Base-by-base conservation (phyloP, 2,113 vertebrate genomes). In the Philantomba maxwellii region DNA sequence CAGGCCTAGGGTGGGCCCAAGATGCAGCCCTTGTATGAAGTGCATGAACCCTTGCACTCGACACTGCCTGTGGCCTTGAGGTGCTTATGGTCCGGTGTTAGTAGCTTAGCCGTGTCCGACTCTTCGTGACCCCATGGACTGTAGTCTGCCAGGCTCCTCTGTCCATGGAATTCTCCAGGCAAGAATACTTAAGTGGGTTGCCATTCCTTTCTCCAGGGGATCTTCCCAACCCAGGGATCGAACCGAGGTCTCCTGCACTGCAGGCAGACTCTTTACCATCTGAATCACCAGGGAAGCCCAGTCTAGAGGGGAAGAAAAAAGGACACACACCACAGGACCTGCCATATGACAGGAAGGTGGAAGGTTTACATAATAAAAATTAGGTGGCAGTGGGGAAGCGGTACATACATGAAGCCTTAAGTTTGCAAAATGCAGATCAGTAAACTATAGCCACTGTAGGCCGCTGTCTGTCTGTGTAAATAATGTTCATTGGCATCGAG, bases 381-480 rank as follows among this genome's bases (percentile, higher is more conserved):
- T 12, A 2, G n/a, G 57, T 1, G 15, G 36, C 8, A 3, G 2
- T 4, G 17, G 7, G 43, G 45, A 19, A 49, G 11, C 15, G 5
- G 43, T 26, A 6, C 36, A 2, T 0, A 1, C 17, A 0, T 7
- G 4, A 21, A 55, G 5, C 30, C 53, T 64, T 70, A 16, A 1
- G 36, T 75, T 6, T 53, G 89, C n/a, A n/a, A 90, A 60, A 87
- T 45, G 83, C 62, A 36, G 57, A 43, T 43, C 4, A 0, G 7
- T 11, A 0, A 16, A 36, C 36, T 10, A 12, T 0, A 2, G 47
- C 43, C 19, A 3, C 4, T 7, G 0, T 39, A 70, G 16, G n/a
- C 23, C 0, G 1, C 28, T 75, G 5, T 39, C 85, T n/a, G 55
- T 30, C 2, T 33, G 15, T 19, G 45, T 6, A 6, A 90, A 70